Percentiles rank a stretch among this genome's conserved stretches.
Conservation (phyloP, 2,888 invertebrate genomes). For the Parelbella ahira region DNA sequence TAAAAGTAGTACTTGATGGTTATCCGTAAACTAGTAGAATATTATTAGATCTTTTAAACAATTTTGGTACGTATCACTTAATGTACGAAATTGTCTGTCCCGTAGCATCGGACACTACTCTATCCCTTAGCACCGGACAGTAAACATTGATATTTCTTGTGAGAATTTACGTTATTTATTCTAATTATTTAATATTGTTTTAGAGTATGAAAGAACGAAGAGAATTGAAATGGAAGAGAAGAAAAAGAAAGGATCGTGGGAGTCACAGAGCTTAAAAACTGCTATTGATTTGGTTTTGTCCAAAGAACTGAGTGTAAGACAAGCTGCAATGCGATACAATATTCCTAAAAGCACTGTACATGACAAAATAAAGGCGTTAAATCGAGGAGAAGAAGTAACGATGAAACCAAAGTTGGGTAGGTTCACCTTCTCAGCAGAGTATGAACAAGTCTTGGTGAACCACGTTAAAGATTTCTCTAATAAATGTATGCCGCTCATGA, state of each 20-base stretch:
- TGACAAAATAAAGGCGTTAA: not conserved
- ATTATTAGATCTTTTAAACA: too few species aligned
- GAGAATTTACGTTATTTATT: slow-evolving; percentile 18
- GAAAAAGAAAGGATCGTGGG: slow-evolving; percentile 20
- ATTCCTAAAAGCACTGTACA: slow-evolving; percentile 1
- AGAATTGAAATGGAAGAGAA: slow-evolving; percentile 18
- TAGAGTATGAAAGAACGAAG: slow-evolving; percentile 10
- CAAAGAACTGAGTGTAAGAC: slow-evolving; percentile 17
- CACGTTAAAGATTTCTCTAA: not conserved
- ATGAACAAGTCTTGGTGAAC: not conserved
- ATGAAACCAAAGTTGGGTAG: slow-evolving; percentile 1
- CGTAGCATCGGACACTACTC: too few species aligned
- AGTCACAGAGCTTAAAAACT: slow-evolving; percentile 20
- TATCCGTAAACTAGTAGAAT: slow-evolving; percentile 22
- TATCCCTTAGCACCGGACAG: slow-evolving; percentile 12
- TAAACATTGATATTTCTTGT: slow-evolving; percentile 19
- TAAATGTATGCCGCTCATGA: not conserved
- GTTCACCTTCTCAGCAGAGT: slow-evolving; percentile 3
- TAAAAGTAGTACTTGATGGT: slow-evolving; percentile 23
- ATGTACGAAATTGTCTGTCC: too few species aligned
- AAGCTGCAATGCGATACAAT: not conserved
- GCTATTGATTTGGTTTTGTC: slow-evolving; percentile 21
- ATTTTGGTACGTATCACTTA: too few species aligned
- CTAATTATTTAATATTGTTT: slow-evolving; percentile 10
- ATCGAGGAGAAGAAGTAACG: slow-evolving; percentile 37